Conservation (phyloP, 1,140 invertebrate species). For the Heliothis subflexa region DNA sequence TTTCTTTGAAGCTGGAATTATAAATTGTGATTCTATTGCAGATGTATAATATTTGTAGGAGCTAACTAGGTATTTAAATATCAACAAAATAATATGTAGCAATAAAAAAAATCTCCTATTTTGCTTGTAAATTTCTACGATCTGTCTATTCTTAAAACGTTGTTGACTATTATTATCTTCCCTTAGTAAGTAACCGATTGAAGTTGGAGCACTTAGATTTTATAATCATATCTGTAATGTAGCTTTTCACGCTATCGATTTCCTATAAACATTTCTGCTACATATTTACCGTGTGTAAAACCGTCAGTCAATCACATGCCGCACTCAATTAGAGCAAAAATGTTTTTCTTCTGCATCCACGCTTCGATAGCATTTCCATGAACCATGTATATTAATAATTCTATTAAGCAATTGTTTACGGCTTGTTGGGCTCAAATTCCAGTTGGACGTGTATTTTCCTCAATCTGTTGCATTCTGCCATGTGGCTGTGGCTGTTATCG, state of each 20-base stretch:
- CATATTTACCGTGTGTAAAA: neutral
- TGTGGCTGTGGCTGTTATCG: conserved; percentile 17
- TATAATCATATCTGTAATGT: conserved; percentile 22
- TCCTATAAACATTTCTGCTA: neutral
- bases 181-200: conserved; percentile 20
- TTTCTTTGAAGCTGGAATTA: neutral
- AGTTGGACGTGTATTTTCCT: conserved; percentile 49
- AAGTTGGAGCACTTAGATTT: neutral
- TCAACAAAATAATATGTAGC: too few relatives aligned
- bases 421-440: conserved; percentile 26
- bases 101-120: neutral
- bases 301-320: neutral
- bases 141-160: neutral
- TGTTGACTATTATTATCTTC: neutral
- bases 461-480: conserved; percentile 41
- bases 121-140: neutral
- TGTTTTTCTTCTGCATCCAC: conserved; percentile 24
- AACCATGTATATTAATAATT: conserved; percentile 43
- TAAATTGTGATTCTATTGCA: neutral
- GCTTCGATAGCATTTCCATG: conserved; percentile 25
- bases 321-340: conserved; percentile 6
- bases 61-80: too few relatives aligned
- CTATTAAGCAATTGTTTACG: conserved; percentile 34
- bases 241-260: conserved; percentile 4
- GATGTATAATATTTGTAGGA: too few relatives aligned